Percentiles rank a stretch among this genome's conserved stretches.
Conservation (phyloP, 2,113 vertebrate species). For the Aptenodytes forsteri region DNA sequence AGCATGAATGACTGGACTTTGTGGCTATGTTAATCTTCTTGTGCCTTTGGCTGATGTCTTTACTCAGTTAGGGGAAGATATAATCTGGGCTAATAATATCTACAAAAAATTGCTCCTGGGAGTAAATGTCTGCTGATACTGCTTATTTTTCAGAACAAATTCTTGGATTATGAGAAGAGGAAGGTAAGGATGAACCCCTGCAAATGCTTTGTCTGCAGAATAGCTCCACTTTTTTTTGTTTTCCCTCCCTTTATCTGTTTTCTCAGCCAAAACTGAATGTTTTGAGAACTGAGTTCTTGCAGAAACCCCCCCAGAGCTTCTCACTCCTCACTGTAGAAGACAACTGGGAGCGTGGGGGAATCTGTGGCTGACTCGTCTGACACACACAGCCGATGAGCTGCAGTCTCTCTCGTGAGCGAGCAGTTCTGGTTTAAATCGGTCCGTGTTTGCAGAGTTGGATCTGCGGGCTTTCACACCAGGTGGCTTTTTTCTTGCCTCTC, state of each 20-base stretch:
- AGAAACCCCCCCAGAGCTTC: background rate
- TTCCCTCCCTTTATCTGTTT: background rate
- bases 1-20: background rate
- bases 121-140: background rate
- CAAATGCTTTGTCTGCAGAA: background rate
- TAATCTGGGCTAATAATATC: background rate
- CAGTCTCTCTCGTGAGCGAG: background rate
- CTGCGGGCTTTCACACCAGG: background rate
- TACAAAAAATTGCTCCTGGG: background rate
- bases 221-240: background rate
- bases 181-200: constrained; percentile 78
- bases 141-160: constrained; percentile 84
- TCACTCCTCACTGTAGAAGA: background rate
- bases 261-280: background rate
- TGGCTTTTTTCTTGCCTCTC: background rate
- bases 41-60: background rate
- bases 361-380: background rate
- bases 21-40: background rate
- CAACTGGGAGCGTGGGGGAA: background rate
- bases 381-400: background rate
- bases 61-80: background rate
- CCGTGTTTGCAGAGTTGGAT: background rate
- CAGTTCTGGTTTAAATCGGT: background rate
- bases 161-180: constrained; percentile 91
- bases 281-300: background rate